phyloP scores from a whole-genome alignment of 2,797 vertebrate species.

The Jordanella pulchra region DNA sequence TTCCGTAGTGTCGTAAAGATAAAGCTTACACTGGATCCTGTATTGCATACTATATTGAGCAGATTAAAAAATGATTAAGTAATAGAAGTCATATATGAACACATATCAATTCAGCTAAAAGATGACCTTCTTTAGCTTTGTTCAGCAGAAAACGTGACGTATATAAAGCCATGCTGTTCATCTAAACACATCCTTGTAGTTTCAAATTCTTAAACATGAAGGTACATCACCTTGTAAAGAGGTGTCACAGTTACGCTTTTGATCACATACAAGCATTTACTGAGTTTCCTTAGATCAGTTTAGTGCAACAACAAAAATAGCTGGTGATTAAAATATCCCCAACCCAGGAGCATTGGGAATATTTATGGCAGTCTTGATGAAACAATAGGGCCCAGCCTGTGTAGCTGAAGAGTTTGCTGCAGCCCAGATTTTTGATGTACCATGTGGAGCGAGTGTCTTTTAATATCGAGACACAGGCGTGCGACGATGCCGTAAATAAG shows the following conservation, averaged over 20 bases:
- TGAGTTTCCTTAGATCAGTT: constrained; percentile 67
- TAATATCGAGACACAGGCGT: constrained; percentile 77
- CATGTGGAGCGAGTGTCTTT: constrained; percentile 77
- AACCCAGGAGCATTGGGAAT: constrained; percentile 68
- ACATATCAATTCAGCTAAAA: constrained; percentile 44
- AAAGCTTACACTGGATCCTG: constrained; percentile 40
- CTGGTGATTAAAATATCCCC: constrained; percentile 70
- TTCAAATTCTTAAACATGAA: constrained; percentile 59
- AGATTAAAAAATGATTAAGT: constrained; percentile 46
- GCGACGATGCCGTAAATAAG: constrained; percentile 78
- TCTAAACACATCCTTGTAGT: constrained; percentile 56
- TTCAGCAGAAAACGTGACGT: constrained; percentile 44
- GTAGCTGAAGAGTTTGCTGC: constrained; percentile 64
- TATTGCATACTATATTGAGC: constrained; percentile 38
- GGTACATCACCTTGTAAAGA: constrained; percentile 57
- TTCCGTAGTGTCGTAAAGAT: constrained; percentile 53
- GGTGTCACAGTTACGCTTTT: constrained; percentile 56
- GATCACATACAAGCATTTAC: constrained; percentile 59
- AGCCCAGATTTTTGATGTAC: constrained; percentile 64
- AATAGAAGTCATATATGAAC: constrained; percentile 42
- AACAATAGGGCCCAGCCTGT: constrained; percentile 68
- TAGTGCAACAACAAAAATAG: constrained; percentile 68
- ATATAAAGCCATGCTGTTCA: constrained; percentile 50
- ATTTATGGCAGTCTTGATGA: constrained; percentile 70
- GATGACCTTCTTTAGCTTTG: constrained; percentile 56